phyloP scores from a whole-genome alignment of 37 sponge, comb jelly and placozoan genomes.

The Halichondria panicea region DNA sequence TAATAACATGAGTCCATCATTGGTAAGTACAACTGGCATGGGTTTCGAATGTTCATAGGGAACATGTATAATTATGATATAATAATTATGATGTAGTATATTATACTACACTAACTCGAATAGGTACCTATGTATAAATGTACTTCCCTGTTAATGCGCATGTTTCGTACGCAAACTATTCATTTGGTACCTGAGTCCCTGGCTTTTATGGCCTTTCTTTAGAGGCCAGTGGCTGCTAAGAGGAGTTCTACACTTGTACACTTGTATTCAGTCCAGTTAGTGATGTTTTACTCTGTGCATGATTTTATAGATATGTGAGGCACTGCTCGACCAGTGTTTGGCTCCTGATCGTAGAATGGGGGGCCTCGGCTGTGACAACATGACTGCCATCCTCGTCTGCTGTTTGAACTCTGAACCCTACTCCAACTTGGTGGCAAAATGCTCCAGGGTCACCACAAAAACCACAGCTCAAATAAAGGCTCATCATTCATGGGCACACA shows the following conservation, averaged over 20 bases:
- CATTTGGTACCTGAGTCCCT: too few relatives aligned
- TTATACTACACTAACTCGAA: too few relatives aligned
- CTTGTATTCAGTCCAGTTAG: not conserved
- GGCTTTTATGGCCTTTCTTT: too few relatives aligned
- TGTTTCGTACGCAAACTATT: too few relatives aligned
- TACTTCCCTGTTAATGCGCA: too few relatives aligned
- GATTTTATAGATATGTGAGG: constrained; percentile 81
- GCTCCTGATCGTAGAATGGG: constrained; percentile 81
- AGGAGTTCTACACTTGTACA: too few relatives aligned
- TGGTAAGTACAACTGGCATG: constrained; percentile 17
- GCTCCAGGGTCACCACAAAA: constrained; percentile 25
- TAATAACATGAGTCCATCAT: constrained; percentile 36
- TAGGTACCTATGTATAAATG: too few relatives aligned
- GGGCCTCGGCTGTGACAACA: constrained; percentile 91
- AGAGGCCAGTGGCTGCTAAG: too few relatives aligned
- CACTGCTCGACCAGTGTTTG: constrained; percentile 79
- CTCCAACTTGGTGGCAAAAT: constrained; percentile 40
- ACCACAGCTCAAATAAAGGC: too few relatives aligned
- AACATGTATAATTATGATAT: too few relatives aligned
- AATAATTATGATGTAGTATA: too few relatives aligned
- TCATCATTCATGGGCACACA: too few relatives aligned
- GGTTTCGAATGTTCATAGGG: not conserved
- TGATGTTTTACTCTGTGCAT: not conserved
- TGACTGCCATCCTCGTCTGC: constrained; percentile 82
- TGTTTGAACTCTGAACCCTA: constrained; percentile 68